Percentiles rank a stretch among this genome's conserved stretches.
Evolutionary conservation across 2,888 invertebrate species (phyloP).

Genomic region (Polydrusus tereticollis): DNA sequence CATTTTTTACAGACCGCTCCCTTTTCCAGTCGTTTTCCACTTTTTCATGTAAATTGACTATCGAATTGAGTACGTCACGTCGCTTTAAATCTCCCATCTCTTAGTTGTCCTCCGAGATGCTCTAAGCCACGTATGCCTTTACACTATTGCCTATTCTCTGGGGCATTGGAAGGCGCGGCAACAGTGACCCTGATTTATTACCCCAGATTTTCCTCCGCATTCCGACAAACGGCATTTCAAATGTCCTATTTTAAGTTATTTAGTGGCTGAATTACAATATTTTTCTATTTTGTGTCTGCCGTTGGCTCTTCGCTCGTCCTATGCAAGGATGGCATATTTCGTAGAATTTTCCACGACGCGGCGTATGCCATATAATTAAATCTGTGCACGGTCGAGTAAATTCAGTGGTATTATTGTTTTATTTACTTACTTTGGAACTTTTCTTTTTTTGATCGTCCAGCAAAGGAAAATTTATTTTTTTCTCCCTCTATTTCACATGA

Average conservation of each 20-base stretch:
- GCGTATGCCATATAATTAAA: background rate
- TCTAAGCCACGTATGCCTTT: conserved; percentile 1
- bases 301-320: conserved; percentile 25
- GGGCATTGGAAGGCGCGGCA: conserved; percentile 23
- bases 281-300: conserved; percentile 39
- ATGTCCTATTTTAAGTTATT: conserved; percentile 46
- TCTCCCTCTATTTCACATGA: no score
- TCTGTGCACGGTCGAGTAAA: no score
- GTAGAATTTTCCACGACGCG: background rate
- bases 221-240: conserved; percentile 43
- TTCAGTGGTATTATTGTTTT: no score
- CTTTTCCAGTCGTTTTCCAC: background rate
- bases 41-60: background rate
- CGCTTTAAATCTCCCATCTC: background rate
- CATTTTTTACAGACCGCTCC: no score
- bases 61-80: background rate
- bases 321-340: conserved; percentile 9
- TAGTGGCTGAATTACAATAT: conserved; percentile 43
- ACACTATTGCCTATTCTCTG: background rate
- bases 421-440: no score
- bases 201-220: conserved; percentile 35
- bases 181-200: conserved; percentile 35
- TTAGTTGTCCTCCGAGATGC: background rate
- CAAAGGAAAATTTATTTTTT: no score
- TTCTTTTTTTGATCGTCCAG: no score